These are phyloP conservation scores for Nycticorax nycticorax DNA, from an alignment of 2,113 vertebrate genomes.

Conservation along the genomic window DNA sequence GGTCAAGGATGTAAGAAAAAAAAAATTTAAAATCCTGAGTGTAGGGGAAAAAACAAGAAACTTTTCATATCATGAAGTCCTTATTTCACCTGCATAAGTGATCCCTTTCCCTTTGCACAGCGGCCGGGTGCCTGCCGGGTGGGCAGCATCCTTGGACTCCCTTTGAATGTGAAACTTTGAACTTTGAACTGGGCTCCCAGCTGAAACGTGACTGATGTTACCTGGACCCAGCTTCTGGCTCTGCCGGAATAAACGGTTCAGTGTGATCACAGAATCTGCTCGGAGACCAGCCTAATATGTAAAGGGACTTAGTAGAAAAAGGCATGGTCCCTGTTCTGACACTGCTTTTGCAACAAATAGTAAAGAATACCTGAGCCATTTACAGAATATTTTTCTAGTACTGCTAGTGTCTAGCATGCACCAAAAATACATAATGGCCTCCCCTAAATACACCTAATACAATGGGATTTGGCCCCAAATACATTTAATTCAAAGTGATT, in stretches of 20 bases:
- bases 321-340: background rate
- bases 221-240: background rate
- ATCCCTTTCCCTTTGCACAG: background rate
- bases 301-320: background rate
- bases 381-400: background rate
- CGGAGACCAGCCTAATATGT: background rate
- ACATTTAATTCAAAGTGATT: background rate
- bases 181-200: too few species aligned
- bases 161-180: background rate
- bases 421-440: background rate
- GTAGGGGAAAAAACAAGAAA: background rate
- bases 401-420: background rate
- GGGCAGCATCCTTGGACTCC: rapidly evolving
- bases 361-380: background rate
- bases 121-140: background rate
- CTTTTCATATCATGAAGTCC: rapidly evolving
- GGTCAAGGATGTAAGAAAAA: background rate
- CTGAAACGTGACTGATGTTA: rapidly evolving
- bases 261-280: rapidly evolving
- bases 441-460: background rate
- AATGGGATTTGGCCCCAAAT: background rate
- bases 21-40: background rate
- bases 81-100: background rate
- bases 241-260: rapidly evolving
- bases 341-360: background rate